Conservation (phyloP, 2,113 vertebrate genomes). For the Neogale vison region DNA sequence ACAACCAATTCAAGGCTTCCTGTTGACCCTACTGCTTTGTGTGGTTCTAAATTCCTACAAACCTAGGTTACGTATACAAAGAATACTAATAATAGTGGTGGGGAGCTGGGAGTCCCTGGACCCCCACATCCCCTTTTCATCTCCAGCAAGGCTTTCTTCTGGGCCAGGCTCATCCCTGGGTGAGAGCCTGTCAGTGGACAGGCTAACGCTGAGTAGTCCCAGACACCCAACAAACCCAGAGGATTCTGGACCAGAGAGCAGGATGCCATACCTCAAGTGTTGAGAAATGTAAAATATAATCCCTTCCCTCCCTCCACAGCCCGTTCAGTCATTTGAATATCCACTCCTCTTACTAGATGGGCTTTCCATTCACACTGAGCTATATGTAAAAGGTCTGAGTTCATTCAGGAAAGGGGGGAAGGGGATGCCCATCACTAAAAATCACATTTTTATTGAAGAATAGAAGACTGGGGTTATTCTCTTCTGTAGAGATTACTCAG, state of each 20-base stretch:
- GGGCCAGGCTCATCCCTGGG: neutral
- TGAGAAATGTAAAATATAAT: neutral
- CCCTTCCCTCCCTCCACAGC: neutral
- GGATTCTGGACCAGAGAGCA: neutral
- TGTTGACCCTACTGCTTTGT: neutral
- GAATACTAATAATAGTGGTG: neutral
- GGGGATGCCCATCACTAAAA: too few relatives aligned
- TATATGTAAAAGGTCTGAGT: accelerated
- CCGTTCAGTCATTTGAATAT: too few relatives aligned
- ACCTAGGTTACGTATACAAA: neutral
- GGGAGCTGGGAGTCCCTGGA: neutral
- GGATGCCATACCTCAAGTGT: neutral
- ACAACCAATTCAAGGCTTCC: neutral
- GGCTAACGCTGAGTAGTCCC: neutral
- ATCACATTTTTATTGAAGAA: neutral
- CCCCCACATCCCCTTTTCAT: neutral
- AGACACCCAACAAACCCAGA: neutral
- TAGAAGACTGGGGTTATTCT: neutral
- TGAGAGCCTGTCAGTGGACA: neutral
- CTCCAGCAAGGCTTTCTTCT: neutral
- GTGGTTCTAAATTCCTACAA: neutral
- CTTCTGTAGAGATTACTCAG: neutral
- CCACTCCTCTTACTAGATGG: neutral
- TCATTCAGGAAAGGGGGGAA: neutral
- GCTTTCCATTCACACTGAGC: neutral